Conservation (phyloP, 1,140 invertebrate species). For the Vanessa tameamea region DNA sequence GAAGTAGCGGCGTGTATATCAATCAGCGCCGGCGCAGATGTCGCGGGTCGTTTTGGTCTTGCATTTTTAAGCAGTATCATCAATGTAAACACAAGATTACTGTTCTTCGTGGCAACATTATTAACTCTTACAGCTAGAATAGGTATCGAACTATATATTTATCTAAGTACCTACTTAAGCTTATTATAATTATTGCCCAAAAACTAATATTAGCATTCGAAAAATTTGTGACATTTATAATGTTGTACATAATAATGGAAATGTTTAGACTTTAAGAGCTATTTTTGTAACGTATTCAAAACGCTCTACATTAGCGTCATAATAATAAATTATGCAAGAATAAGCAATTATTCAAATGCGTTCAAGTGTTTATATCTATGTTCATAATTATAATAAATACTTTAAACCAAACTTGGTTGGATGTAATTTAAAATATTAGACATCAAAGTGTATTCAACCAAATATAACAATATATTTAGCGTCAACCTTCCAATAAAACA, state of each 20-base stretch:
- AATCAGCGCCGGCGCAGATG: slow-evolving; percentile 80
- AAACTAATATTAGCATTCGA: not conserved
- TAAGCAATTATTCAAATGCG: slow-evolving; percentile 1
- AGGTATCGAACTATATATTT: slow-evolving; percentile 24
- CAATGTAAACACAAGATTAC: slow-evolving; percentile 63
- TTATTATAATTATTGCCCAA: not conserved
- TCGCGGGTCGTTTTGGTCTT: slow-evolving; percentile 77
- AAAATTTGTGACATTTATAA: not conserved
- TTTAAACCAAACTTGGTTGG: too few relatives aligned
- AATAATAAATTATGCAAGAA: not conserved
- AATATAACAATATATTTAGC: too few relatives aligned
- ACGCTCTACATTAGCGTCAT: not conserved
- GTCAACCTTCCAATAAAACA: too few relatives aligned
- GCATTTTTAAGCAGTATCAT: slow-evolving; percentile 76
- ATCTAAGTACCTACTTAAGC: not conserved
- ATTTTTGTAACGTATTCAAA: not conserved
- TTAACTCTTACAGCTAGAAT: slow-evolving; percentile 41
- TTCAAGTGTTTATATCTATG: not conserved
- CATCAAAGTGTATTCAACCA: too few relatives aligned
- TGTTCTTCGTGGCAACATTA: slow-evolving; percentile 60
- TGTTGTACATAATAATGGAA: too few relatives aligned
- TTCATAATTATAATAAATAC: too few relatives aligned
- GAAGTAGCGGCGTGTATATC: slow-evolving; percentile 81
- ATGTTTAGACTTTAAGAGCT: not conserved
- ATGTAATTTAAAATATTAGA: too few relatives aligned